Evolutionary conservation across 1,140 invertebrate genomes (phyloP).

Genomic region (Harpegnathos saltator): DNA sequence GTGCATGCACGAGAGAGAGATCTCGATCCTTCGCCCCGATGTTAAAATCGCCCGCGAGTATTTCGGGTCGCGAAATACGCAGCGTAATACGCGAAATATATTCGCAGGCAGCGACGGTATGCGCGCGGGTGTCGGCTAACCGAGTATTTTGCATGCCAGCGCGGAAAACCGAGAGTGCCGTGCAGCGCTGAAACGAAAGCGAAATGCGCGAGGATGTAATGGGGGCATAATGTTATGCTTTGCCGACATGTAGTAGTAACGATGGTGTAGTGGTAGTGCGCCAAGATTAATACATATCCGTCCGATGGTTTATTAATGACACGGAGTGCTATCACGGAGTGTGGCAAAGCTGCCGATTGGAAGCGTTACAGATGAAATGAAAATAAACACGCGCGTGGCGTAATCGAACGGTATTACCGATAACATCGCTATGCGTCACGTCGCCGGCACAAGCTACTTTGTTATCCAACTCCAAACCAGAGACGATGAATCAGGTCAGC

Average conservation of each 20-base stretch:
- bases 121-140: slow-evolving; percentile 21
- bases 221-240: not conserved
- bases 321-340: slow-evolving; percentile 15
- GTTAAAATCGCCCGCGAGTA: slow-evolving; percentile 67
- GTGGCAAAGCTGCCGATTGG: not conserved
- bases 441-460: slow-evolving; percentile 3
- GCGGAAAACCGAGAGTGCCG: slow-evolving; percentile 31
- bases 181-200: slow-evolving; percentile 33
- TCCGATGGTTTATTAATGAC: not conserved
- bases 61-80: slow-evolving; percentile 20
- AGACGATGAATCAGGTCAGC: not conserved
- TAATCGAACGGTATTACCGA: slow-evolving; percentile 27
- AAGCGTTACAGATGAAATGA: not conserved
- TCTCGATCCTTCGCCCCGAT: slow-evolving; percentile 10
- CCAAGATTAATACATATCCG: not conserved
- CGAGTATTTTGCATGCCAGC: slow-evolving; percentile 26
- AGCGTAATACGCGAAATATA: slow-evolving; percentile 68
- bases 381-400: slow-evolving; percentile 16
- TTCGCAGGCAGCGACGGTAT: slow-evolving; percentile 56
- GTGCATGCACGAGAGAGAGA: slow-evolving; percentile 41
- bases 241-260: not conserved
- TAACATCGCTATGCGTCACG: not conserved
- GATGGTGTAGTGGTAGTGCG: no score
- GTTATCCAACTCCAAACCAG: slow-evolving; percentile 20
- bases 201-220: not conserved